Percentiles rank a stretch among this genome's conserved stretches.
phyloP scores from a whole-genome alignment of 35 echinoderm and acorn worm genomes.

The Apostichopus japonicus region DNA sequence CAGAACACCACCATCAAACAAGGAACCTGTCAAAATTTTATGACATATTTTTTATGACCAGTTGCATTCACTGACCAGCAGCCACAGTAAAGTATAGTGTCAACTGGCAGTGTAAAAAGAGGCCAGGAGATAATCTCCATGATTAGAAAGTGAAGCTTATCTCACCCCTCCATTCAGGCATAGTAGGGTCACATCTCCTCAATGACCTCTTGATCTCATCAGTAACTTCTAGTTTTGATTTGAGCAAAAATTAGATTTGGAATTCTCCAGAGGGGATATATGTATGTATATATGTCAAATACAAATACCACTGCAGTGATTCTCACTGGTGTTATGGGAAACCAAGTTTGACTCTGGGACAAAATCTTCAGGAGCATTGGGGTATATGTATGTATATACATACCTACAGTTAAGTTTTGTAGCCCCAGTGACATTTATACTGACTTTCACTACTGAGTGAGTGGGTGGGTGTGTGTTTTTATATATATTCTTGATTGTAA shows the following conservation, averaged over 20 bases:
- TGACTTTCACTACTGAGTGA: too few relatives aligned
- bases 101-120: background rate
- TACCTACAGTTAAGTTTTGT: too few relatives aligned
- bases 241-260: constrained; percentile 29
- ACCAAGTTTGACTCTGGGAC: too few relatives aligned
- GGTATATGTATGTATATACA: background rate
- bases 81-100: background rate
- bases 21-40: background rate
- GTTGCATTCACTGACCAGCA: too few relatives aligned
- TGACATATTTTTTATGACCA: background rate
- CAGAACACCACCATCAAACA: background rate
- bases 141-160: background rate
- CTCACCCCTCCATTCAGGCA: background rate
- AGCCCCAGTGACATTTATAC: too few relatives aligned
- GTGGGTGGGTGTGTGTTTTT: too few relatives aligned
- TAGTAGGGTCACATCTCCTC: background rate
- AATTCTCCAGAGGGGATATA: constrained; percentile 6
- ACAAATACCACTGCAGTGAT: background rate
- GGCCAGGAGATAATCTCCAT: background rate
- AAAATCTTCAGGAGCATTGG: background rate
- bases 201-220: background rate
- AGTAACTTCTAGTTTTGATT: background rate
- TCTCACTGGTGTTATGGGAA: background rate
- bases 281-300: constrained; percentile 6
- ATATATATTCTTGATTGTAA: too few relatives aligned